A percentile compares a stretch with the other conserved stretches of the same genome.
Conservation (phyloP, 2,113 vertebrate species). For the Toxostoma redivivum region DNA sequence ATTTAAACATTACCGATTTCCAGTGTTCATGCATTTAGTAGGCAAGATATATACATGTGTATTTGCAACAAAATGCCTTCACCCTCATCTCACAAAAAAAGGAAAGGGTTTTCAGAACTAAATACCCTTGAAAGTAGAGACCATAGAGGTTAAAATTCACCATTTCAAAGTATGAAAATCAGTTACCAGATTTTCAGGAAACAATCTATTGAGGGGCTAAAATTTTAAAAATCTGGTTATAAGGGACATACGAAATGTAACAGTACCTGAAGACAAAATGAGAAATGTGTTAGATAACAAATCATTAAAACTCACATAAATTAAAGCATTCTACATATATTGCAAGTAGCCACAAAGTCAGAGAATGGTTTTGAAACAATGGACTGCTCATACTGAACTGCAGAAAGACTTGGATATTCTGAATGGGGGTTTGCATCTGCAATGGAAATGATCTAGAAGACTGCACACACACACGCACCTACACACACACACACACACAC, state of each 20-base stretch:
- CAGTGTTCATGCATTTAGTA: neutral
- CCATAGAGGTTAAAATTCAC: neutral
- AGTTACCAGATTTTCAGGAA: neutral
- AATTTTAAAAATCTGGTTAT: neutral
- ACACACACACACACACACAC: no score
- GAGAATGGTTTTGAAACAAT: neutral
- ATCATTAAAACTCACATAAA: neutral
- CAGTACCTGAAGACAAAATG: neutral
- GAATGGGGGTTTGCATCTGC: neutral
- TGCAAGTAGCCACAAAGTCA: neutral
- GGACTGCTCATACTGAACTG: neutral
- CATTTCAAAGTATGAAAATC: neutral
- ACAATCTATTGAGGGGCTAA: neutral
- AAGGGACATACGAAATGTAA: neutral
- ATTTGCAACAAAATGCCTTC: neutral
- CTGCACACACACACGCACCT: neutral
- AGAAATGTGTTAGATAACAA: neutral
- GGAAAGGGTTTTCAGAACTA: neutral
- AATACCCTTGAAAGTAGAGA: neutral
- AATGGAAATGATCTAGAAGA: fast-evolving
- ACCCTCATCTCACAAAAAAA: neutral
- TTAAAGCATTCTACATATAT: neutral
- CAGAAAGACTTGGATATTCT: neutral
- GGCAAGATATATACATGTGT: neutral
- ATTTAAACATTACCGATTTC: neutral